Evolutionary conservation across 2,888 invertebrate species (phyloP).

Genomic region (Eristalis pertinax): DNA sequence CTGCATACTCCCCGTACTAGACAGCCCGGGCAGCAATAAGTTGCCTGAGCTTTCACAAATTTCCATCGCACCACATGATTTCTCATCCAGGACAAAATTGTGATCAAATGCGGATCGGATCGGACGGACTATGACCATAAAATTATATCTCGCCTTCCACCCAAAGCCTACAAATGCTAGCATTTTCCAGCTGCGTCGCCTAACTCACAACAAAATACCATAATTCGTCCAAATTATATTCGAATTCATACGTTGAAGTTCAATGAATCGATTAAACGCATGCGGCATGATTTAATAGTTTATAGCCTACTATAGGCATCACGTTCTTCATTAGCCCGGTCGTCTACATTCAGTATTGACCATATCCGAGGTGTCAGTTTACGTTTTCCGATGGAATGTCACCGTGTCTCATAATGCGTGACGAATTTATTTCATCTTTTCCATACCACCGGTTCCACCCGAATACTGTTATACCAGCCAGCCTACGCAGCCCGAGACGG

Average conservation of each 20-base stretch:
- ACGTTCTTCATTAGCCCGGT: not conserved
- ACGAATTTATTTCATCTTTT: not conserved
- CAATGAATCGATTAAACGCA: not conserved
- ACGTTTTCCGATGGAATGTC: not conserved
- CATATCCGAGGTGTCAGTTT: not conserved
- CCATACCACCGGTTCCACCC: not conserved
- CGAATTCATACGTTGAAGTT: not conserved
- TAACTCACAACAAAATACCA: too few relatives aligned
- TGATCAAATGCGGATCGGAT: too few relatives aligned
- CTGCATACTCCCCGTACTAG: too few relatives aligned
- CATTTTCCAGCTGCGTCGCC: too few relatives aligned
- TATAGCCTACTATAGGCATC: not conserved
- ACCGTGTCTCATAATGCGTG: not conserved
- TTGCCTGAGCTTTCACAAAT: too few relatives aligned
- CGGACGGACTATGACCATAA: too few relatives aligned
- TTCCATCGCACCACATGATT: too few relatives aligned
- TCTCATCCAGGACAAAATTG: too few relatives aligned
- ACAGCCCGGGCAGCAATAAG: too few relatives aligned
- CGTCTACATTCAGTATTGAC: not conserved
- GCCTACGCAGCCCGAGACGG: not conserved
- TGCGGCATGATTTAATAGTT: not conserved
- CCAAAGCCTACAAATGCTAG: too few relatives aligned
- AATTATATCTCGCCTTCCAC: too few relatives aligned
- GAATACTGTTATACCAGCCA: not conserved
- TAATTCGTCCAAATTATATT: too few relatives aligned